Base-by-base conservation (phyloP, 2,113 vertebrate genomes). In the Cyprinodon brontotheroides region DNA sequence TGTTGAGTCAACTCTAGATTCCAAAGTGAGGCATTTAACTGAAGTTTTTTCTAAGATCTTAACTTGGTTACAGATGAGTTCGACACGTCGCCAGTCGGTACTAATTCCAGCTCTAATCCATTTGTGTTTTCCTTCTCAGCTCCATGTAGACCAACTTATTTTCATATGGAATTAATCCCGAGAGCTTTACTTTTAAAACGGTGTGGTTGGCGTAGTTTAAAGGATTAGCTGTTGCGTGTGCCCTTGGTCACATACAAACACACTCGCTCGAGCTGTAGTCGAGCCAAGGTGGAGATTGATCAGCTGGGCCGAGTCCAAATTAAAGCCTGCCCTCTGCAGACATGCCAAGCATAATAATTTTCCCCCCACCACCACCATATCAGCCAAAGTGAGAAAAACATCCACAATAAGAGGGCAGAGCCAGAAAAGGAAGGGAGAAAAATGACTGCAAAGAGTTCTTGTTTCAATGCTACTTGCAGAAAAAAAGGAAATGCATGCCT, bases 211-310 rank as follows among this genome's bases (percentile, higher is more conserved):
- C 82, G 76, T 86, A 81, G 67, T 87, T 89, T 78, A 83, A 91
- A 73, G 85, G 79, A 80, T 88, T 70, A 84, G 72, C 74, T 74
- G 72, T 74, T 84, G 61, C 36, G n/a, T 47, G 79, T 61, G 63
- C 74, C 65, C 72, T 39, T 53, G 50, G 17, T 43, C 68, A 50
- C 77, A 36, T 76, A 37, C 59, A 60, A 77, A 68, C 73, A 72
- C 71, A 74, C 74, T 3, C 76, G 53, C 75, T 62, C n/a, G 36
- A 0, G 71, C 77, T 89, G 85, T 70, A 85, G 87, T 73, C 0
- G 65, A 87, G 89, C 91, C 91, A 91, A 80, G 13, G 80, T 78
- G 73, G 81, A 87, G 88, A 91, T 92, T 89, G 87, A 91, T 92
- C 89, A 81, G 57, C 83, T 91, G 88, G 92, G 78, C 47, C 5